Percentiles rank a stretch among this genome's conserved stretches.
phyloP scores from a whole-genome alignment of 2,113 vertebrate genomes.

The Tyrannus savana region DNA sequence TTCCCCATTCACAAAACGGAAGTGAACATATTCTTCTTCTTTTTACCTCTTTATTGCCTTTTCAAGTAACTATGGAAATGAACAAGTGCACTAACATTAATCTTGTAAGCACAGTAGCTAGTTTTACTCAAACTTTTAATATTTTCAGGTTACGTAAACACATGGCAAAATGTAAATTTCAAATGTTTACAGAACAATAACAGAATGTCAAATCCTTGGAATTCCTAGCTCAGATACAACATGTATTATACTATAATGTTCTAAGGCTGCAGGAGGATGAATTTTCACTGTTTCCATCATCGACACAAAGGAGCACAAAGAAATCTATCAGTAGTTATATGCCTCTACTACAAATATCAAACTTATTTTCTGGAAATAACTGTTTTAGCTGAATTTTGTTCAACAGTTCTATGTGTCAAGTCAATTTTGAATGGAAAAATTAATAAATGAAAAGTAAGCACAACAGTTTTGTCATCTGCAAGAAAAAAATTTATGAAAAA shows the following conservation, averaged over 20 bases:
- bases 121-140: not conserved
- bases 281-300: not conserved
- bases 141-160: not conserved
- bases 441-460: not conserved
- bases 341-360: not conserved
- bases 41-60: not conserved
- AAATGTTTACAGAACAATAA: not conserved
- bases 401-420: not conserved
- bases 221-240: not conserved
- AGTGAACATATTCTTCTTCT: not conserved
- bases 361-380: not conserved
- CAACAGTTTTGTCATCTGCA: not conserved
- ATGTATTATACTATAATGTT: not conserved
- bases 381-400: not conserved
- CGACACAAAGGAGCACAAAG: not conserved
- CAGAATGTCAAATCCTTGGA: not conserved
- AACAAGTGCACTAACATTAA: not conserved
- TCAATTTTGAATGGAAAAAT: not conserved
- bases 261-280: not conserved
- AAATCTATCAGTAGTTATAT: not conserved
- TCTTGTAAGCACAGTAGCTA: not conserved
- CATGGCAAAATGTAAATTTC: not conserved
- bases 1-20: not conserved
- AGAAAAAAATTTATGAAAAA: not conserved
- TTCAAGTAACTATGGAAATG: not conserved